These are phyloP conservation scores for Sminthurinus aureus DNA, from an alignment of 2,888 invertebrate genomes.

Conservation along the genomic window DNA sequence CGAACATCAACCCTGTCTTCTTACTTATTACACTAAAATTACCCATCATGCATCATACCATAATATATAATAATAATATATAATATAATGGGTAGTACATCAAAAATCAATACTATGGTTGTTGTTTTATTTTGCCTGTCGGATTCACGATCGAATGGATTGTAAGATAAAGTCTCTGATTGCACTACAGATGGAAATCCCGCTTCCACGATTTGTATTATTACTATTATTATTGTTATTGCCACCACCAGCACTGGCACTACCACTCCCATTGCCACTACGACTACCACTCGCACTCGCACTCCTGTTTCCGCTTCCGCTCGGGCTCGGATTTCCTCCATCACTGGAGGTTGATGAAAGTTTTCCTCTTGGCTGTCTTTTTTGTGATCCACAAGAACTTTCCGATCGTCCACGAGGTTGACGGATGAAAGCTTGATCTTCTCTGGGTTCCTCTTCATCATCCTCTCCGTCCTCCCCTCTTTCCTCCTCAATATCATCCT, in stretches of 20 bases:
- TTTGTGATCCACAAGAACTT: not conserved
- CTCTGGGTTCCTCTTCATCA: slow-evolving; percentile 22
- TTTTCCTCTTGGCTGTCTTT: not conserved
- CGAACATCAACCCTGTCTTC: too few relatives aligned
- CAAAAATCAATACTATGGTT: too few relatives aligned
- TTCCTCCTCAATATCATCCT: slow-evolving; percentile 41
- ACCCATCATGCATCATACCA: too few relatives aligned
- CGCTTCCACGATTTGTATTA: slow-evolving; percentile 41
- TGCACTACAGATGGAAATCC: slow-evolving; percentile 57
- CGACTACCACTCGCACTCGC: slow-evolving; percentile 33
- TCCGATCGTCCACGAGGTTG: not conserved
- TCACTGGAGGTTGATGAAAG: not conserved
- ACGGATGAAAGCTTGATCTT: slow-evolving; percentile 34
- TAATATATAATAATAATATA: too few relatives aligned
- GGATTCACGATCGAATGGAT: slow-evolving; percentile 55
- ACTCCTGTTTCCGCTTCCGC: slow-evolving; percentile 16
- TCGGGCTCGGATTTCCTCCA: slow-evolving; percentile 9
- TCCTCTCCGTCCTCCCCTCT: not conserved
- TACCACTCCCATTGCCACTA: slow-evolving; percentile 13
- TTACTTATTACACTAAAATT: too few relatives aligned
- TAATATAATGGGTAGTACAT: too few relatives aligned
- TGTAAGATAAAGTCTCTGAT: slow-evolving; percentile 58
- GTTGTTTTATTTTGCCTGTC: too few relatives aligned
- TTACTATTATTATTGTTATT: slow-evolving; percentile 24
- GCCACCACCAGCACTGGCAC: not conserved